These are phyloP conservation scores for Halocaridina rubra DNA, from an alignment of 2,888 invertebrate genomes.

Conservation along the genomic window DNA sequence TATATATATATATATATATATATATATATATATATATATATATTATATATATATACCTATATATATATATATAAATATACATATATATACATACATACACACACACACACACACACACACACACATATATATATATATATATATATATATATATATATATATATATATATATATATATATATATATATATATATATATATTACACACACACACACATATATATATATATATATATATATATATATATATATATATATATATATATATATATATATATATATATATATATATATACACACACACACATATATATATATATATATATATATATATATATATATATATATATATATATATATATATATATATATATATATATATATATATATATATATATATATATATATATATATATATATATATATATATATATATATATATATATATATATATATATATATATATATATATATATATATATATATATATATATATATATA, in stretches of 20 bases:
- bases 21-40: too few relatives aligned
- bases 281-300: slow-evolving; percentile 2
- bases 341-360: not conserved
- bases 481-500: not conserved
- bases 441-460: not conserved
- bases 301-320: not conserved
- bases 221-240: not conserved
- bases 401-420: not conserved
- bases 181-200: not conserved
- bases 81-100: not conserved
- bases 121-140: not conserved
- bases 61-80: too few relatives aligned
- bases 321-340: not conserved
- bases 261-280: slow-evolving; percentile 13
- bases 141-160: not conserved
- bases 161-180: not conserved
- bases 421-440: not conserved
- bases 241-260: not conserved
- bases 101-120: not conserved
- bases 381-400: not conserved
- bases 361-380: not conserved
- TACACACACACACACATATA: not conserved
- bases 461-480: not conserved
- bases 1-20: too few relatives aligned
- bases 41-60: too few relatives aligned